These are phyloP conservation scores for Thermophis baileyi DNA, from an alignment of 2,113 vertebrate genomes.

Conservation along the genomic window DNA sequence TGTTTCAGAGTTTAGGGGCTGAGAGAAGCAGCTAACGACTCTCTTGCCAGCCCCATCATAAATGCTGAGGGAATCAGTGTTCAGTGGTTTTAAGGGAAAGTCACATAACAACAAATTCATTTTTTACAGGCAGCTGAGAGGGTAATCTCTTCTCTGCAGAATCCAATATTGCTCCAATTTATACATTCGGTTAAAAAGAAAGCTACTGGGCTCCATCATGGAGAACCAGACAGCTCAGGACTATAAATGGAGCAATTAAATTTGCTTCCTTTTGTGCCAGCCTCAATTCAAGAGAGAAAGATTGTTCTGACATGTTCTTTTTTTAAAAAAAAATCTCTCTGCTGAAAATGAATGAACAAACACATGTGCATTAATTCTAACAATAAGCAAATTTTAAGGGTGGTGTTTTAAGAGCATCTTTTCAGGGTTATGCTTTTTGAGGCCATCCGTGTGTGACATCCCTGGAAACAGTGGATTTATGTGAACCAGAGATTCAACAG, in stretches of 20 bases:
- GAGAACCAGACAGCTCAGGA: neutral
- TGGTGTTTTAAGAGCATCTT: neutral
- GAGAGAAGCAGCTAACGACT: neutral
- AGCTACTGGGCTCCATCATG: neutral
- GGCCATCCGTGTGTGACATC: fast-evolving
- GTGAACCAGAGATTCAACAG: neutral
- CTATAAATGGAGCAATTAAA: neutral
- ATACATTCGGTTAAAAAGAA: conserved; percentile 28
- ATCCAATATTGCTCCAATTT: conserved; percentile 38
- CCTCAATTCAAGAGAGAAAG: neutral
- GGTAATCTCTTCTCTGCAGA: conserved; percentile 40
- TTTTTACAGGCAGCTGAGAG: conserved; percentile 41
- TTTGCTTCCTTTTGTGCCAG: neutral
- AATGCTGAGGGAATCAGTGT: conserved; percentile 17
- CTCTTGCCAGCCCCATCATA: neutral
- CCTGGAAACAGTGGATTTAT: neutral
- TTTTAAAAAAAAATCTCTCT: neutral
- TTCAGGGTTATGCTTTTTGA: neutral
- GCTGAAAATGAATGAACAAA: neutral
- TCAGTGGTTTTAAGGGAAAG: conserved; percentile 29
- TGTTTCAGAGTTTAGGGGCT: neutral
- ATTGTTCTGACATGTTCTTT: neutral
- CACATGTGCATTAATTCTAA: neutral
- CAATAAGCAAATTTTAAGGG: neutral
- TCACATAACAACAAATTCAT: conserved; percentile 42